Evolutionary conservation across 2,888 invertebrate genomes (phyloP), one percentile per base, ranked within the genome.

Genomic region (Stegana nigrithorax): DNA sequence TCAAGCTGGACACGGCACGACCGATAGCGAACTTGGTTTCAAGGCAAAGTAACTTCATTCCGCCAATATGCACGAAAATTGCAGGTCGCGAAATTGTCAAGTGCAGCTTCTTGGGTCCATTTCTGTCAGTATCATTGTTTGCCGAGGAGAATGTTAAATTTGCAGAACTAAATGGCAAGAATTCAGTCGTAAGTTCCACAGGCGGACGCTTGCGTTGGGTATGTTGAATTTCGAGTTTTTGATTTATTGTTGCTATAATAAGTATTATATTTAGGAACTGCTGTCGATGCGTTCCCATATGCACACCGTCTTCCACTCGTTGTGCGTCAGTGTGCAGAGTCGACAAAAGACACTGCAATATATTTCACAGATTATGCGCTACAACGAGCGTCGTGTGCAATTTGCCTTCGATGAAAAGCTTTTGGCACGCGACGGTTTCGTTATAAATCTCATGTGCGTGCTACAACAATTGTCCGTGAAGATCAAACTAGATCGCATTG

Each of bases 401-500:
- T 88, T 98, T 73, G 96, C 95, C 82, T 93, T 92, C 29, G 96
- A 97, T 83, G 95, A 96, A 78, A 89, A 93, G 63, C 89, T 92
- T 1, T 88, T 97, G 0, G 95, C 96, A 10, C 93, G 95, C 4
- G 97, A 98, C 85, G 98, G 98, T 0, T 96, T 96, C 85, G 95
- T 98, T 93, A 87, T 98, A 73, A 99, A 98, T 87, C 86, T 98
- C 17, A 89, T 97, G 77, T 92, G 93, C 57, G 94, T 97, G 19
- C 87, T 99, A 70, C 98, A 98, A 83, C 90, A 93, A 85, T 87
- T 99, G 21, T 93, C 96, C 0, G 89, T 93, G 12, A 96, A 96
- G 85, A 92, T 98, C 60, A 94, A 94, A 84, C 84, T 97, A 67
- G 93, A 96, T 81, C 94, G 95, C 73, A 92, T 98, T 67, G 96